Percentiles rank a stretch among this genome's conserved stretches.
phyloP scores from a whole-genome alignment of 1,140 invertebrate genomes.

The Phymorhynchus buccinoides region DNA sequence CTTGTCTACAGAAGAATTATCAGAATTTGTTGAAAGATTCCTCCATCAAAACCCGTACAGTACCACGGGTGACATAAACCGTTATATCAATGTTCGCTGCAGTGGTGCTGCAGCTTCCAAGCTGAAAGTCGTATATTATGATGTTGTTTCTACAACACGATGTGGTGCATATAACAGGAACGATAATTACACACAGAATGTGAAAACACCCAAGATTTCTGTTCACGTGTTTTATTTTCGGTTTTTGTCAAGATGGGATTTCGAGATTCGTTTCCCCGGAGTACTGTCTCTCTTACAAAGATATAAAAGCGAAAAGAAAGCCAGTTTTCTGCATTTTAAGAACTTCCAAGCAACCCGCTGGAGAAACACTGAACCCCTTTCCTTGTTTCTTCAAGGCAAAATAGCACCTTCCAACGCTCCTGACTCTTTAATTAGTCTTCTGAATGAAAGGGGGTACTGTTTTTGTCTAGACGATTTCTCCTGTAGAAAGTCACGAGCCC shows the following conservation, averaged over 20 bases:
- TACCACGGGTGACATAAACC: not conserved
- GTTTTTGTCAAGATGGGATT: not conserved
- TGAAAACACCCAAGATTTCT: not conserved
- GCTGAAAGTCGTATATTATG: not conserved
- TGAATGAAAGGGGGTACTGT: conserved; percentile 7
- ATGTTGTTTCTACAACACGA: not conserved
- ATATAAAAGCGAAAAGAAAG: no score
- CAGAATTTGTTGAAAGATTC: not conserved
- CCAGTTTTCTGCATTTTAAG: not conserved
- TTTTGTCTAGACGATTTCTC: conserved; percentile 30
- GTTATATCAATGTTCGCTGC: not conserved
- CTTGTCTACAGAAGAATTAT: not conserved
- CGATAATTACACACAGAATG: not conserved
- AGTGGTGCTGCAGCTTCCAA: not conserved
- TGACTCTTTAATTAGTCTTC: not conserved
- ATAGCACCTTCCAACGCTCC: not conserved
- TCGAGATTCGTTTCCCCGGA: conserved; percentile 4
- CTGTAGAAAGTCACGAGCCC: conserved; percentile 11
- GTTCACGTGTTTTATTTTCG: conserved; percentile 27
- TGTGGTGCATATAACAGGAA: not conserved
- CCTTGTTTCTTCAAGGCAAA: conserved; percentile 6
- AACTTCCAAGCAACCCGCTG: conserved; percentile 24
- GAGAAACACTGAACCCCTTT: not conserved
- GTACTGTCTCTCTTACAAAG: not conserved
- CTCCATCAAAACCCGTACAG: not conserved